These are phyloP conservation scores for Aviceda subcristata DNA, from an alignment of 2,113 vertebrate species.

Conservation along the genomic window DNA sequence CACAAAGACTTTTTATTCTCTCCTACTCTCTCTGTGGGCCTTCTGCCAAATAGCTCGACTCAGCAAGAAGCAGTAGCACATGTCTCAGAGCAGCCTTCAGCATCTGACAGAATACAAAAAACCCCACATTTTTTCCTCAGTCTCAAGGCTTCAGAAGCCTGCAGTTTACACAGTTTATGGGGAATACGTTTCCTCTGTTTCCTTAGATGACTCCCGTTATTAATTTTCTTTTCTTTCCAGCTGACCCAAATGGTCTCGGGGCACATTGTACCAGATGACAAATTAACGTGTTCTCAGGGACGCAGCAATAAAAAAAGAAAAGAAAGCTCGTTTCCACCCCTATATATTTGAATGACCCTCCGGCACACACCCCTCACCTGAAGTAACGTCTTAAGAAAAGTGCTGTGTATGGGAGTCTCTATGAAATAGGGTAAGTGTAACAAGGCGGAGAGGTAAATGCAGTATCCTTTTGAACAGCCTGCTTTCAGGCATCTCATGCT, in stretches of 20 bases:
- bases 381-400: neutral
- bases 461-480: neutral
- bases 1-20: conserved; percentile 37
- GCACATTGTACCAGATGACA: neutral
- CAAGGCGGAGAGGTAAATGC: neutral
- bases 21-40: conserved; percentile 5
- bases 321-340: neutral
- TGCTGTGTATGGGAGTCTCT: neutral
- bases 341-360: neutral
- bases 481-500: neutral
- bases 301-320: neutral
- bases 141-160: neutral
- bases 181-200: neutral
- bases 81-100: conserved; percentile 28
- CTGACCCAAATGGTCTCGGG: neutral
- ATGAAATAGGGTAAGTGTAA: neutral
- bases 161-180: neutral
- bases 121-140: neutral
- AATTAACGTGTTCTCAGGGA: neutral
- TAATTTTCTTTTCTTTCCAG: conserved; percentile 5
- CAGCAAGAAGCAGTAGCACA: conserved; percentile 36
- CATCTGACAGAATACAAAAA: conserved; percentile 22
- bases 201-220: neutral
- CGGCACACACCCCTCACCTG: neutral
- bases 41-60: conserved; percentile 33